Evolutionary conservation across 1,140 invertebrate species (phyloP).

Genomic region (Pentalonia nigronervosa): DNA sequence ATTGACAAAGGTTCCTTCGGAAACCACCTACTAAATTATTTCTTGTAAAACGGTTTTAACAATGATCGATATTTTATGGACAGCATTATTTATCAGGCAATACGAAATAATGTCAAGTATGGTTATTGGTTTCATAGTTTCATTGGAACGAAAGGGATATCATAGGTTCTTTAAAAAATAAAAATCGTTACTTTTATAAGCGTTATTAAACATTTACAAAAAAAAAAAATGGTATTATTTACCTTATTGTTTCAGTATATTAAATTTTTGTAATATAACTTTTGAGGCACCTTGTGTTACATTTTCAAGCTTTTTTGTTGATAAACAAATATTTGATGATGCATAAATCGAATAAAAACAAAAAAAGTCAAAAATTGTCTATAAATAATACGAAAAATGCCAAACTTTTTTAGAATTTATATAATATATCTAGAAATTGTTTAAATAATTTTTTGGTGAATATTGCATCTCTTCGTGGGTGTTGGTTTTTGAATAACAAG

Average conservation of each 20-base stretch:
- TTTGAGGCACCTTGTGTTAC: too few species aligned
- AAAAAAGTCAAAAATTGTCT: neutral
- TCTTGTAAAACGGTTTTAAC: neutral
- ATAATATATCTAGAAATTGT: too few species aligned
- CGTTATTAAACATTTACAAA: too few species aligned
- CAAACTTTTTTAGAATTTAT: too few species aligned
- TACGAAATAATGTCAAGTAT: conserved; percentile 1
- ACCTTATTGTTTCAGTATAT: neutral
- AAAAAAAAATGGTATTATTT: too few species aligned
- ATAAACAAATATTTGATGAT: neutral
- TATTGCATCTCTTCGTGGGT: too few species aligned
- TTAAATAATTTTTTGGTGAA: too few species aligned
- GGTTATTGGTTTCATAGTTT: neutral
- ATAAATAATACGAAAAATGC: neutral
- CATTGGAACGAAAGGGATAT: neutral
- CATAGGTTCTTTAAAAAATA: neutral
- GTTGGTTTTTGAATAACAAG: too few species aligned
- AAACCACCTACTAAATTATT: conserved; percentile 34
- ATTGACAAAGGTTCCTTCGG: neutral
- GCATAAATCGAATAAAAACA: neutral
- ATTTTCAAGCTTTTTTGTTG: neutral
- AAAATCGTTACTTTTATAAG: neutral
- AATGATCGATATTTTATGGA: conserved; percentile 25
- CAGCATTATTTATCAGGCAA: neutral
- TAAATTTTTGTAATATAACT: neutral